Evolutionary conservation across 1,140 invertebrate genomes (phyloP).

Genomic region (Orius insidiosus): DNA sequence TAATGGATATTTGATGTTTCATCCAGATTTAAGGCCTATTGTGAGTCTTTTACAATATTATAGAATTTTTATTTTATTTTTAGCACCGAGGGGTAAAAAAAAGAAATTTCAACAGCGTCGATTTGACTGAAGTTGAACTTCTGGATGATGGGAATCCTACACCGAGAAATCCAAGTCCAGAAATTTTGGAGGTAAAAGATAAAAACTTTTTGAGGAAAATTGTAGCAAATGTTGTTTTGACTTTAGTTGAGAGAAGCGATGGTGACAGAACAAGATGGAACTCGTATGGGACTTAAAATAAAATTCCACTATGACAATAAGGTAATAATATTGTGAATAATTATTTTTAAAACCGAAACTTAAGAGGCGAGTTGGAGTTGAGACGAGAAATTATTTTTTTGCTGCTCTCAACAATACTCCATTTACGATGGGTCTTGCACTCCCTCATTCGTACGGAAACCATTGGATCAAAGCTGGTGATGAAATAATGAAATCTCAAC

Average conservation of each 20-base stretch:
- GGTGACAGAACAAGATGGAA: conserved; percentile 49
- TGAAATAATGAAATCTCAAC: conserved; percentile 20
- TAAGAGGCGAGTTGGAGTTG: conserved; percentile 55
- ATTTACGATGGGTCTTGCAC: conserved; percentile 65
- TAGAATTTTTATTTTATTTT: conserved; percentile 18
- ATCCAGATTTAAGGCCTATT: conserved; percentile 58
- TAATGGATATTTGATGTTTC: conserved; percentile 80
- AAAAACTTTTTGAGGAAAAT: neutral
- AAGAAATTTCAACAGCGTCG: conserved; percentile 89
- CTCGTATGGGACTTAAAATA: conserved; percentile 44
- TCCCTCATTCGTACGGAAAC: conserved; percentile 61
- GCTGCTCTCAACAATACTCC: conserved; percentile 62
- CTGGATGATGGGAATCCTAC: conserved; percentile 39
- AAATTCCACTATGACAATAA: conserved; percentile 67
- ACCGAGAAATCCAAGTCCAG: conserved; percentile 20
- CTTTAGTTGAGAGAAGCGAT: conserved; percentile 47
- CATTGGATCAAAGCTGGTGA: conserved; percentile 42
- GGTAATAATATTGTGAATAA: conserved; percentile 26
- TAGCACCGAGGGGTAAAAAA: conserved; percentile 57
- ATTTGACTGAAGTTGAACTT: conserved; percentile 88
- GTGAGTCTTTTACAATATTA: conserved; percentile 30
- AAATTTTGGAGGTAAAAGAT: conserved; percentile 23
- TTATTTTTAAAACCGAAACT: too few relatives aligned
- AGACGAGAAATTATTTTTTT: conserved; percentile 71
- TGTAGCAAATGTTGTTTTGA: conserved; percentile 10